Evolutionary conservation across 2,797 vertebrate genomes (phyloP), one percentile per base, ranked within the genome.

Genomic region (Sylvilagus floridanus): DNA sequence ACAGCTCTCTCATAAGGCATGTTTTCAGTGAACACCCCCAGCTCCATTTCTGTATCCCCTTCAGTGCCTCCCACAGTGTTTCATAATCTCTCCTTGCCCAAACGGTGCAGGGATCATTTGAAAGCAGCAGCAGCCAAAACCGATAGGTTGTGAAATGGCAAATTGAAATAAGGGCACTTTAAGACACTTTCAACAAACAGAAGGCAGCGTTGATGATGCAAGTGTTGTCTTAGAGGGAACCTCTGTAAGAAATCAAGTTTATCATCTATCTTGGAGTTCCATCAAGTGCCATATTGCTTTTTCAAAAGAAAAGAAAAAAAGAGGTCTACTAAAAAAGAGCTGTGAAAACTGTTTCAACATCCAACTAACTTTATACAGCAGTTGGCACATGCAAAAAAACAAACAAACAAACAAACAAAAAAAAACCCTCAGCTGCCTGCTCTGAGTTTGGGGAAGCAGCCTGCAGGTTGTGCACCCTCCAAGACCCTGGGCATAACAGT

Each of bases 321-420:
- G 83, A 68, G 2, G 21, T 21, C 72, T 69, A 66, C 69, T 92
- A 35, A 85, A 83, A 54, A 86, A 88, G 7, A 81, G 24, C 84
- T 88, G 5, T 69, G 17, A 90, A 95, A 88, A 84, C 32, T 84
- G 2, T 79, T 71, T 84, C 62, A 82, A 85, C 63, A 79, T 52
- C 32, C 66, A 83, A 17, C 37, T 75, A 47, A 83, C 50, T 91
- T 87, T 82, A 26, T 54, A 30, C 10, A 65, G 4, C 35, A 95
- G 12, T 78, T 76, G 28, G 32, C 37, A 42, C 26, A 30, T 37
- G 2, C 68, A 35, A 68, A 60, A 84, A 65, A 84, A 62, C 42
- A 42, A 42, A 42, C 3, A 37, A 37, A 37, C 37, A 37, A 37
- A 37, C 37, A 37, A 47, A 47, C 8, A 47, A 47, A 47, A 47